Conservation (phyloP, 2,113 vertebrate genomes). For the Nettapus auritus region DNA sequence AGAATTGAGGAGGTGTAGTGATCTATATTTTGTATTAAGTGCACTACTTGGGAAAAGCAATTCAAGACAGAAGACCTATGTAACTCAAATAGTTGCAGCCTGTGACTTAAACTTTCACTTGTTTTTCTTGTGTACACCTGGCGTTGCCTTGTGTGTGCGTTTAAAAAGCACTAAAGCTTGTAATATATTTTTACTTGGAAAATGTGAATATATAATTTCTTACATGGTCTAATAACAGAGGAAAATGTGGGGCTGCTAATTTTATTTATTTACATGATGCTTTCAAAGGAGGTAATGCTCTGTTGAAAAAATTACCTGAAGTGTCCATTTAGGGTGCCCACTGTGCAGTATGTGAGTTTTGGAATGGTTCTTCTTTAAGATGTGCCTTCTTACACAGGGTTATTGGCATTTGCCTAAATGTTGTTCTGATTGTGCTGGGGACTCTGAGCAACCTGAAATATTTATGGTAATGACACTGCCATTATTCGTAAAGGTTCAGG, state of each 20-base stretch:
- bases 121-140: neutral
- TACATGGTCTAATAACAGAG: neutral
- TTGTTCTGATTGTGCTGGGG: neutral
- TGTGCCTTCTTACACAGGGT: neutral
- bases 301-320: neutral
- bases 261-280: neutral
- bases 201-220: rapidly evolving
- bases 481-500: neutral
- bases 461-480: neutral
- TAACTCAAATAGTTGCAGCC: neutral
- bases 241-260: neutral
- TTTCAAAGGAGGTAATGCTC: neutral
- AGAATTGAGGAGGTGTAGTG: neutral
- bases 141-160: neutral
- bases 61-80: neutral
- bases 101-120: neutral
- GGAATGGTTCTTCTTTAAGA: neutral
- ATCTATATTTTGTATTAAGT: neutral
- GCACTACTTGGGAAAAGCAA: neutral
- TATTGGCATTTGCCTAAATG: neutral
- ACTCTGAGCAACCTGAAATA: neutral
- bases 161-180: neutral
- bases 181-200: neutral
- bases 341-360: neutral
- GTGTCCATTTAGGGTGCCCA: neutral